phyloP scores from a whole-genome alignment of 2,888 invertebrate species.

The Philereme vetulata region DNA sequence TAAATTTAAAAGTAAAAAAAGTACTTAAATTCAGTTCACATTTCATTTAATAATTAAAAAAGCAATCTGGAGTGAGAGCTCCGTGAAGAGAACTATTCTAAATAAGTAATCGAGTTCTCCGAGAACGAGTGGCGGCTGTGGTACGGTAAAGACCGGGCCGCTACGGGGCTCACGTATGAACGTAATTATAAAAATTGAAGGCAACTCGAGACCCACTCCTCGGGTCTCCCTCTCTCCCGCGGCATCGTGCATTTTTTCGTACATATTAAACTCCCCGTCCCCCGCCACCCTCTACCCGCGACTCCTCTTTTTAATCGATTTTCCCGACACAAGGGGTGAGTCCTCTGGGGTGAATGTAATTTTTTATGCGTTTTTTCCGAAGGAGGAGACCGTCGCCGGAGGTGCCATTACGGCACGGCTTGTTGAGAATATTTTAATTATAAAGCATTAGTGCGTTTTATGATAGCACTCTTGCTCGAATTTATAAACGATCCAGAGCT shows the following conservation, averaged over 20 bases:
- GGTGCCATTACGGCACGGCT: conserved; percentile 84
- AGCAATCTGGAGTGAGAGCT: conserved; percentile 56
- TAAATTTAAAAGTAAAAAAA: conserved; percentile 9
- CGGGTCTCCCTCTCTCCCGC: conserved; percentile 75
- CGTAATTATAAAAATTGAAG: conserved; percentile 84
- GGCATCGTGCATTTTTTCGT: conserved; percentile 83
- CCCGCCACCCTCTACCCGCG: conserved; percentile 70
- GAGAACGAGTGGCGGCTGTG: conserved; percentile 44
- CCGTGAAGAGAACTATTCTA: conserved; percentile 61
- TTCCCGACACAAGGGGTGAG: conserved; percentile 84
- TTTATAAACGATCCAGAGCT: conserved; percentile 82
- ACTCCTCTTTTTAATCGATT: conserved; percentile 84
- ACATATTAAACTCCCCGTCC: conserved; percentile 80
- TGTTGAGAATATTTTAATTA: conserved; percentile 85
- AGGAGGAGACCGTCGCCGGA: conserved; percentile 79
- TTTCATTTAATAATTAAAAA: conserved; percentile 60
- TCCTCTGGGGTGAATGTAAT: conserved; percentile 84
- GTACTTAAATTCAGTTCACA: conserved; percentile 42
- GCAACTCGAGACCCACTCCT: conserved; percentile 74
- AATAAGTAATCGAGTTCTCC: conserved; percentile 64
- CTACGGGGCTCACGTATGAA: conserved; percentile 85
- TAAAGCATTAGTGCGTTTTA: conserved; percentile 84
- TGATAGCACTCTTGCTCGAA: conserved; percentile 80
- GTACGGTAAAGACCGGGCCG: conserved; percentile 44
- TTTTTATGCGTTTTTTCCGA: conserved; percentile 84